Evolutionary conservation across 2,888 invertebrate species (phyloP), one percentile per base, ranked within the genome.

Genomic region (Acholoe squamosa): DNA sequence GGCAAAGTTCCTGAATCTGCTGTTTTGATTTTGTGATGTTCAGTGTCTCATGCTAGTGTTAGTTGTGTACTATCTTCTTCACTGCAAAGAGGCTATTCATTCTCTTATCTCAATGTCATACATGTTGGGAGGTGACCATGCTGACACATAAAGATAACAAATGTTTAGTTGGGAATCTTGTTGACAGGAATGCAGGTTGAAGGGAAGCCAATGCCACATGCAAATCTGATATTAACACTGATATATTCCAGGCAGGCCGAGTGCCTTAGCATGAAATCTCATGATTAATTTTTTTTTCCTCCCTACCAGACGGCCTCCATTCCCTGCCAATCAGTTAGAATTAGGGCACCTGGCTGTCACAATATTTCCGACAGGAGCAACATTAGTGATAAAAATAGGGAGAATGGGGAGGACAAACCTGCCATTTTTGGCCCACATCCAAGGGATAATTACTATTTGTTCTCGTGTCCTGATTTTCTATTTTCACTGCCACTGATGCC

Each of bases 261-360:
- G 84, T 84, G 16, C 28, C 28, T 10, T 34, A 84, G 84, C 84
- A 84, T 43, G 84, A 43, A 84, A 84, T 43, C 34, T 51, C 16
- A 84, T 84, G 28, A 84, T 33, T 34, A 19, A 77, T 31, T 34
- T 33, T 34, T 77, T 77, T 16, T 5, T 84, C 43, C 34, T 28
- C n/a, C 84, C 61, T 14, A 14, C n/a, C n/a, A 1, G 3, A 61
- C n/a, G 3, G 19, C 61, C 61, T 61, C 61, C 61, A 61, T n/a
- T n/a, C 61, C 61, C 61, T 61, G 19, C 61, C n/a, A 84, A 51
- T 84, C 84, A 84, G 43, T 14, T 43, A 33, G 51, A 84, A 84
- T 84, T 84, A 28, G 84, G 84, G 43, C 84, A 51, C 84, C 51
- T 84, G 84, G 34, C 84, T 84, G 51, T 43, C 51, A 51, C n/a